Evolutionary conservation across 2,797 vertebrate genomes (phyloP), one percentile per base, ranked within the genome.

Genomic region (Pangasius mekongensis): DNA sequence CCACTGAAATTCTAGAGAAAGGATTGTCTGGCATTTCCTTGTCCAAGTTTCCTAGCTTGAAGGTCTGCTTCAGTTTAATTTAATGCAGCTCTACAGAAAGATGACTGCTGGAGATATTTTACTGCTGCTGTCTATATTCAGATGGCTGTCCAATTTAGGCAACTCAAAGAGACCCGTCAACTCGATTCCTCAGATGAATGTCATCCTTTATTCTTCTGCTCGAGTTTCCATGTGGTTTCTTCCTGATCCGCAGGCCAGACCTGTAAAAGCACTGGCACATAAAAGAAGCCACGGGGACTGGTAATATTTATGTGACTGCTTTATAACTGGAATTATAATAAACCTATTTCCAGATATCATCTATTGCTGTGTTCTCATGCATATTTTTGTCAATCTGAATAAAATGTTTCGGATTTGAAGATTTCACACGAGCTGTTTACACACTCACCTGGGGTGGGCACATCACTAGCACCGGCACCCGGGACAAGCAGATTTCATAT

Each of bases 221-320:
- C 22, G 43, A 86, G 56, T 88, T 89, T 87, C 87, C 88, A 84
- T 20, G 36, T 69, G 43, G 84, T 78, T 84, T 56, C 47, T 33
- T 74, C 60, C 58, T 77, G 71, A 84, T 84, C 60, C 24, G 43
- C 62, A 18, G 33, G 66, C 36, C 76, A 85, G 74, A 62, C 64
- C 71, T 91, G 85, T 83, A 86, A 76, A 73, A 87, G 60, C 39
- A 27, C 36, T 64, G 62, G 60, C 82, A n/a, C 24, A 1, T 33
- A 49, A 69, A 89, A 52, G 47, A 30, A 74, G 62, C 83, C 64
- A 84, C 58, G 14, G 14, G 39, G 76, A 24, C 56, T n/a, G 85
- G 84, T 86, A 86, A 89, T 90, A 87, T 84, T 85, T 83, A 86
- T 80, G 87, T 18, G 87, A 85, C 49, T 56, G 82, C 49, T 88